Evolutionary conservation across 92 coral and sea anemone genomes (phyloP), one percentile per base, ranked within the genome.

Genomic region (Zoanthus sociatus): DNA sequence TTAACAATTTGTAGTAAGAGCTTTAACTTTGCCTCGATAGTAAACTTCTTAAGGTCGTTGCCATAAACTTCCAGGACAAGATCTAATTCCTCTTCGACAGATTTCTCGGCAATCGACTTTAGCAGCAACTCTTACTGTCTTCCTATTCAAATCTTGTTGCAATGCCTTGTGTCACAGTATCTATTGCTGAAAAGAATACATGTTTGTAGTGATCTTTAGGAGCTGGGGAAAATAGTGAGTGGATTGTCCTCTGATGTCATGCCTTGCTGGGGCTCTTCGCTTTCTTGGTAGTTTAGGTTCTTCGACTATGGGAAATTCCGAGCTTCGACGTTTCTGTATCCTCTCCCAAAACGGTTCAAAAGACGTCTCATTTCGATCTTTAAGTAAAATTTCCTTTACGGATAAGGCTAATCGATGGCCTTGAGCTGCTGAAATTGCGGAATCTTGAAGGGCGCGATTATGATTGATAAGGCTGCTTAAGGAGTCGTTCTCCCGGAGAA

Each of bases 271-370:
- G 16, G 4, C 67, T 77, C 88, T 88, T 73, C 91, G 60, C 83
- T 91, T 91, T 78, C 89, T 88, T 42, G 91, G 87, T 89, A 91
- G 83, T 87, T 88, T 79, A 73, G 92, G 83, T 68, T 86, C 87
- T 67, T 73, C 82, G 71, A 78, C 90, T 78, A 54, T 79, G 45
- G 53, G 37, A 75, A 78, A 87, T 86, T 60, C 4, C 26, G 26
- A 26, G 26, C 26, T 26, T 26, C 26, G 26, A 11, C 13, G 8
- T 67, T 48, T 48, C 53, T 5, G 9, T 9, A 86, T 45, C 75
- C 79, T 58, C 50, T 79, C 89, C 92, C 92, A 86, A 81, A 90
- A 60, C 67, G 13, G 67, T 7, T 60, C 67, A 60, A 13, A 60
- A 4, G 20, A 77, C 26, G 71, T 90, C 48, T 90, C 83, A 86